Base-by-base conservation (phyloP, 2,888 invertebrate species). In the Agonopterix subpropinquella region DNA sequence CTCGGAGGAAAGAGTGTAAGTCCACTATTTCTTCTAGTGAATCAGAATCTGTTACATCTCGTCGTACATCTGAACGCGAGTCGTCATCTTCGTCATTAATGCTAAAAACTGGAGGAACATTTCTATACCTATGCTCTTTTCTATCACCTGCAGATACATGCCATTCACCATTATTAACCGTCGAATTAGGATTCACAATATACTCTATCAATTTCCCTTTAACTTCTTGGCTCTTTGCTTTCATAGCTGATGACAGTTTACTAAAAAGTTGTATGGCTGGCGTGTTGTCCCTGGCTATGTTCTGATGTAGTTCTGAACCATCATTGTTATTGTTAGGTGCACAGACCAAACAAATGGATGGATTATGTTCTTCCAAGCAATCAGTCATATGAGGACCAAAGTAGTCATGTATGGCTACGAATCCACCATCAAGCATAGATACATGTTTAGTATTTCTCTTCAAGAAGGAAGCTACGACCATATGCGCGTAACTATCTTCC, bases 391-490 rank as follows among this genome's bases (percentile, higher is more conserved):
- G 93, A 50, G 94, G 93, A 10, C 93, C 93, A 71, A 97, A 94
- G 65, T 95, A 94, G 58, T 95, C 94, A 68, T 96, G 96, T 56
- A 96, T 92, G 28, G 95, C 93, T 63, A 90, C 89, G 82, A 98
- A 99, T 2, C 99, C 99, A 50, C 98, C 98, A 57, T 94, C 93
- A 13, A 98, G 91, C 81, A 98, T 92, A 45, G 97, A 96, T 44
- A 99, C 96, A 75, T 96, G 98, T 64, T 95, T 94, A 0, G 95
- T 96, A 72, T 96, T 95, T 73, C 96, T 95, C 80, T 98, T 98
- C 44, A 99, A 89, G 79, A 99, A 98, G 50, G 97, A 96, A 5
- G 99, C 97, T 11, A 99, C 96, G 18, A 98, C 98, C 99, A 99
- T 99, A 74, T 98, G 95, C 11, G 98, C 97, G 73, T 97, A 98